phyloP scores from a whole-genome alignment of 1,140 invertebrate species.

The Megathymus violae region DNA sequence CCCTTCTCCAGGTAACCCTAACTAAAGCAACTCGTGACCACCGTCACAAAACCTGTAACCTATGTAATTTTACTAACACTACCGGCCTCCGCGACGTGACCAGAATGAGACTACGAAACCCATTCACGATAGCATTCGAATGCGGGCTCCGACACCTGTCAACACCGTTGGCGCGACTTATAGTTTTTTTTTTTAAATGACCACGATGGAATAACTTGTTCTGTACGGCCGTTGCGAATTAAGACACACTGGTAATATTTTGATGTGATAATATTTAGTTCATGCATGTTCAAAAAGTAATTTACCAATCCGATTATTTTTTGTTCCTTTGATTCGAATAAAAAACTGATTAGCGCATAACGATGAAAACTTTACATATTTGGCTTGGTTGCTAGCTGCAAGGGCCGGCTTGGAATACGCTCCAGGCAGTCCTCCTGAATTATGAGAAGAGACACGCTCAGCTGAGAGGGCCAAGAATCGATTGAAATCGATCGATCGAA shows the following conservation, averaged over 20 bases:
- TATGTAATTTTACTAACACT: neutral
- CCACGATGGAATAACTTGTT: neutral
- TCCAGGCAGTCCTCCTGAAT: no score
- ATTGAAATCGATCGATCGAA: no score
- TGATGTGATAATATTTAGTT: neutral
- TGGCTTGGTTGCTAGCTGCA: no score
- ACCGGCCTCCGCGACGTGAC: slow-evolving; percentile 46
- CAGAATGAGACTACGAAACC: slow-evolving; percentile 38
- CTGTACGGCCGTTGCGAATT: neutral
- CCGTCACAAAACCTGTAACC: neutral
- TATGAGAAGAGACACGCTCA: no score
- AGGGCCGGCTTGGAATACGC: no score
- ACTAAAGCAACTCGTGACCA: neutral
- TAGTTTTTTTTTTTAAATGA: neutral
- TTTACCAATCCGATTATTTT: no score
- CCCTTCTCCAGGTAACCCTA: neutral
- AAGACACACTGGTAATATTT: neutral
- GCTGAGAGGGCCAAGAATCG: no score
- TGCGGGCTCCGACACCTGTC: slow-evolving; percentile 57
- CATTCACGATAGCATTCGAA: slow-evolving; percentile 43
- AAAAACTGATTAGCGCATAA: no score
- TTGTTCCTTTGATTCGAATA: no score
- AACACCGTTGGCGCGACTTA: slow-evolving; percentile 41
- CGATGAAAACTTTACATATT: no score
- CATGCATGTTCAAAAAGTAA: no score